Conservation (phyloP, 1,140 invertebrate genomes). For the Melipona quadrifasciata region DNA sequence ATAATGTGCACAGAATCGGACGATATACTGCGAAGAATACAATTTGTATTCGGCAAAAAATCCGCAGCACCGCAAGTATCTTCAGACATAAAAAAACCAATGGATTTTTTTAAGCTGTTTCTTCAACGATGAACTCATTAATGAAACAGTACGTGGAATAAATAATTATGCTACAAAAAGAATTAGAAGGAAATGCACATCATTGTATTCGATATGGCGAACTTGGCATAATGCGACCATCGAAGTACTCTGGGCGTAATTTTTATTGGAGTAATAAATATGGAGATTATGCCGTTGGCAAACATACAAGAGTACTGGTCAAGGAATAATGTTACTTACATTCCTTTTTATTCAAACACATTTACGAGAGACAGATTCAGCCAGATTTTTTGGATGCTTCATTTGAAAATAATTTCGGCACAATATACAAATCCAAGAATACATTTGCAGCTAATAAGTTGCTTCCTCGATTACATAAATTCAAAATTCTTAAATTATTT, state of each 20-base stretch:
- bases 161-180: slow-evolving; percentile 34
- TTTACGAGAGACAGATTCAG: slow-evolving; percentile 9
- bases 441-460: slow-evolving; percentile 16
- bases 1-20: slow-evolving; percentile 31
- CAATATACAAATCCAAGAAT: neutral
- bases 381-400: slow-evolving; percentile 5
- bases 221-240: slow-evolving; percentile 5
- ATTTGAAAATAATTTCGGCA: neutral
- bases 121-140: slow-evolving; percentile 33
- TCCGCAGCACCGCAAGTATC: slow-evolving; percentile 20
- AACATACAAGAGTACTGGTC: slow-evolving; percentile 51
- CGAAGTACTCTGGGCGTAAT: neutral
- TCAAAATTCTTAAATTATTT: no score
- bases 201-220: slow-evolving; percentile 36
- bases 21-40: slow-evolving; percentile 43
- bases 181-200: slow-evolving; percentile 24
- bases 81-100: slow-evolving; percentile 28
- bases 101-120: slow-evolving; percentile 34
- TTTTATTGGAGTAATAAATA: neutral
- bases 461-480: slow-evolving; percentile 26
- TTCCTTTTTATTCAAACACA: slow-evolving; percentile 1
- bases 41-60: slow-evolving; percentile 37
- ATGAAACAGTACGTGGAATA: slow-evolving; percentile 36
- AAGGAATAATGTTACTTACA: neutral
- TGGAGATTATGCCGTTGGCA: neutral